These are phyloP conservation scores for Tragulus kanchil DNA, from an alignment of 2,113 vertebrate genomes.

Conservation along the genomic window DNA sequence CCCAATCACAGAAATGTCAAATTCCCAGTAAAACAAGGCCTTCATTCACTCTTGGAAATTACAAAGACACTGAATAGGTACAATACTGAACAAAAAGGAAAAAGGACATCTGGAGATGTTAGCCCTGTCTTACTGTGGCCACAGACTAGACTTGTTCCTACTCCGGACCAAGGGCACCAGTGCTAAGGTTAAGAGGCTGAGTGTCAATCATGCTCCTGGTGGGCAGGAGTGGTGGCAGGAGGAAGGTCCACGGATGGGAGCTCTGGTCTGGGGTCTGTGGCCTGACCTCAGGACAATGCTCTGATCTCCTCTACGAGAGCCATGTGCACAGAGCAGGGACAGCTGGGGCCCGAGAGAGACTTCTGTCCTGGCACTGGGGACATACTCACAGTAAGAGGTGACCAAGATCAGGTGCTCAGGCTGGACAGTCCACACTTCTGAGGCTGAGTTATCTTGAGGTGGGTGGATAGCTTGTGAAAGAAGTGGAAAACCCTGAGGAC, in stretches of 20 bases:
- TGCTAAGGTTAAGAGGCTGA: neutral
- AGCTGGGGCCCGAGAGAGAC: neutral
- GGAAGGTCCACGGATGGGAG: neutral
- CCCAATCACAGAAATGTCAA: slow-evolving; percentile 35
- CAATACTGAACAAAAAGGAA: neutral
- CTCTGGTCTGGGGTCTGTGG: neutral
- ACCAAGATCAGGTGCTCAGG: slow-evolving; percentile 92
- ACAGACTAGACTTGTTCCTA: neutral
- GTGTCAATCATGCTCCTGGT: neutral
- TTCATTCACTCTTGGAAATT: neutral
- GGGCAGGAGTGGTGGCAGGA: neutral
- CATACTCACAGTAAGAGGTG: slow-evolving; percentile 92
- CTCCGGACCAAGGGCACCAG: neutral
- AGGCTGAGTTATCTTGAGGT: slow-evolving; percentile 77
- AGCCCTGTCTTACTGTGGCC: neutral
- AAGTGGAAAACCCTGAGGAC: slow-evolving; percentile 91
- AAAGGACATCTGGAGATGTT: neutral
- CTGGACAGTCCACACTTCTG: slow-evolving; percentile 90
- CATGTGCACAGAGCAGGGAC: no score
- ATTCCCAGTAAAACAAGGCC: neutral
- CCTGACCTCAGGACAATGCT: no score
- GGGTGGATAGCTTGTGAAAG: slow-evolving; percentile 81
- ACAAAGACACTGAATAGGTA: neutral
- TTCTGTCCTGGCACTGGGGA: fast-evolving
- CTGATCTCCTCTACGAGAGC: neutral